Evolutionary conservation across 1,140 invertebrate species (phyloP).

Genomic region (Bombus soroeensis): DNA sequence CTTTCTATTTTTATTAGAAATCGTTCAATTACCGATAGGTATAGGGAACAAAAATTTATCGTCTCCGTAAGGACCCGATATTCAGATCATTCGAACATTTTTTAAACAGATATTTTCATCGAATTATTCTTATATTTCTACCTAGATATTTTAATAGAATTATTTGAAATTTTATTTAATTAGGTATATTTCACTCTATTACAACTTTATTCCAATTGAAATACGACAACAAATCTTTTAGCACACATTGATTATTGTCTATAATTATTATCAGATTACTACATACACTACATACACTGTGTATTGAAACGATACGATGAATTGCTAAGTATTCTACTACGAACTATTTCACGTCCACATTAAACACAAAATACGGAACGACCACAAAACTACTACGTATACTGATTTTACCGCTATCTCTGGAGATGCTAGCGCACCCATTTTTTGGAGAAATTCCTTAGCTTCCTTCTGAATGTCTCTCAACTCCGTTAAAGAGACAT

Average conservation of each 20-base stretch:
- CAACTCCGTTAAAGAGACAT: constrained; percentile 39
- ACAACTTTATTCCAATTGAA: neutral
- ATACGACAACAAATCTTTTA: too few relatives aligned
- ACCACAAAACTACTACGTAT: neutral
- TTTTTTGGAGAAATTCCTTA: neutral
- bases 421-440: accelerated
- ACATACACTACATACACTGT: neutral
- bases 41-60: too few relatives aligned
- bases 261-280: neutral
- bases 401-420: neutral
- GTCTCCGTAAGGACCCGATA: too few relatives aligned
- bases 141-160: too few relatives aligned
- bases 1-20: too few relatives aligned
- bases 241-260: neutral
- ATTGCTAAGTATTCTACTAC: neutral
- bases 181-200: neutral
- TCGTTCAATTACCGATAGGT: too few relatives aligned
- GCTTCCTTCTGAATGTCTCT: constrained; percentile 15
- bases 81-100: too few relatives aligned
- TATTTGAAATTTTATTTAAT: too few relatives aligned
- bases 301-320: neutral
- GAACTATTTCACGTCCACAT: neutral
- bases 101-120: too few relatives aligned
- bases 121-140: too few relatives aligned
- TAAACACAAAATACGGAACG: neutral